Evolutionary conservation across 2,113 vertebrate species (phyloP).

Genomic region (Anhinga rufa): DNA sequence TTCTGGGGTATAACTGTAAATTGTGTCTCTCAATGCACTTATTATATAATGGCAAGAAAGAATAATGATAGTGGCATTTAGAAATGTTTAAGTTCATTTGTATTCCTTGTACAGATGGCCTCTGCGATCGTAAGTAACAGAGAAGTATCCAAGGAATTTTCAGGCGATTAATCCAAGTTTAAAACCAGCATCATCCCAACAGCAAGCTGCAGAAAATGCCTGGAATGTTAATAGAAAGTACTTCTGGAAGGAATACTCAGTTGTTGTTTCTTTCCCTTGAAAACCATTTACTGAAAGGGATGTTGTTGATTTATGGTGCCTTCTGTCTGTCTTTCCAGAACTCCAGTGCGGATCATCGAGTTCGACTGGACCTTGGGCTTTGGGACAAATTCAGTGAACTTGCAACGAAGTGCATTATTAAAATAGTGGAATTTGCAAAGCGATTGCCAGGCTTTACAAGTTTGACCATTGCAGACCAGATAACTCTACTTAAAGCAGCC

Average conservation of each 20-base stretch:
- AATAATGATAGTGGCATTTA: constrained; percentile 55
- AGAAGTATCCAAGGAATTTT: constrained; percentile 38
- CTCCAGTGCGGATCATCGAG: constrained; percentile 93
- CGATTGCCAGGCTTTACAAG: constrained; percentile 94
- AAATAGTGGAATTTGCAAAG: constrained; percentile 99
- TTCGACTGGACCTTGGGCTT: constrained; percentile 94
- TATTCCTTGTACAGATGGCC: constrained; percentile 47
- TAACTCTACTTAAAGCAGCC: constrained; percentile 93
- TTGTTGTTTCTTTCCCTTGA: not conserved
- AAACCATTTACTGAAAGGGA: not conserved
- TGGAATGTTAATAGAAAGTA: not conserved
- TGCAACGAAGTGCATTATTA: constrained; percentile 99
- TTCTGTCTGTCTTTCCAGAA: constrained; percentile 78
- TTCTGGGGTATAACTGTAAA: constrained; percentile 36
- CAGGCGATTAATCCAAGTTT: constrained; percentile 24
- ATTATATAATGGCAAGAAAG: constrained; percentile 36
- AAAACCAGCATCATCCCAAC: not conserved
- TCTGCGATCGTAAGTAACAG: constrained; percentile 46
- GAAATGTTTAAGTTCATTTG: constrained; percentile 58
- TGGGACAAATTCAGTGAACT: constrained; percentile 99
- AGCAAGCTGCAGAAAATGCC: constrained; percentile 16
- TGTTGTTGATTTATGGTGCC: not conserved
- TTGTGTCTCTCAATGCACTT: constrained; percentile 43
- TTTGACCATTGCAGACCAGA: constrained; percentile 94
- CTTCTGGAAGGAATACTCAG: not conserved